phyloP scores from a whole-genome alignment of 2,797 vertebrate species.

The Apogon talboti region DNA sequence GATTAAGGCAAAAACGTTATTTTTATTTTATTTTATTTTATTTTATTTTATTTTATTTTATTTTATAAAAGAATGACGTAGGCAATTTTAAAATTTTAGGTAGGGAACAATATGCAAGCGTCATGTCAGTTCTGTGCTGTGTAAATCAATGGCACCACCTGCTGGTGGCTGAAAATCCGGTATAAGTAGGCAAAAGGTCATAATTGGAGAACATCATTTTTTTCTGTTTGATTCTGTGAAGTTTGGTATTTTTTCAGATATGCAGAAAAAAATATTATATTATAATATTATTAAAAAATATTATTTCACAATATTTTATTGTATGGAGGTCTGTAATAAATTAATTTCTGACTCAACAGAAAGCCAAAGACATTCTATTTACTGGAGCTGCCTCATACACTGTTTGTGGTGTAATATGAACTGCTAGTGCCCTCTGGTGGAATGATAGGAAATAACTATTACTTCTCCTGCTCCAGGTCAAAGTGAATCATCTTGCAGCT shows the following conservation, averaged over 20 bases:
- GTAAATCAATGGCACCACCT: constrained; percentile 47
- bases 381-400: background rate
- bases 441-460: constrained; percentile 1
- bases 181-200: constrained; percentile 36
- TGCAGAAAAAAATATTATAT: background rate
- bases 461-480: background rate
- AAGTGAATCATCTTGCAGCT: background rate
- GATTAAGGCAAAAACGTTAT: too few relatives aligned
- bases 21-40: too few relatives aligned
- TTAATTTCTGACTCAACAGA: background rate
- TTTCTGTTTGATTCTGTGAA: background rate
- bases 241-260: background rate
- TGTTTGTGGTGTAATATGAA: background rate
- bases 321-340: background rate
- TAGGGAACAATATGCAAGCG: too few relatives aligned
- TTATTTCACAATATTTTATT: too few relatives aligned
- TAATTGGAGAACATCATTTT: background rate
- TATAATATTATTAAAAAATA: too few relatives aligned
- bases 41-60: too few relatives aligned
- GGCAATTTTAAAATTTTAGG: too few relatives aligned
- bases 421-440: constrained; percentile 41
- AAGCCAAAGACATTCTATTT: background rate
- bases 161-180: constrained; percentile 32
- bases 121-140: background rate
- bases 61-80: too few relatives aligned